Evolutionary conservation across 2,797 vertebrate genomes (phyloP).

Genomic region (Micrastur ruficollis): DNA sequence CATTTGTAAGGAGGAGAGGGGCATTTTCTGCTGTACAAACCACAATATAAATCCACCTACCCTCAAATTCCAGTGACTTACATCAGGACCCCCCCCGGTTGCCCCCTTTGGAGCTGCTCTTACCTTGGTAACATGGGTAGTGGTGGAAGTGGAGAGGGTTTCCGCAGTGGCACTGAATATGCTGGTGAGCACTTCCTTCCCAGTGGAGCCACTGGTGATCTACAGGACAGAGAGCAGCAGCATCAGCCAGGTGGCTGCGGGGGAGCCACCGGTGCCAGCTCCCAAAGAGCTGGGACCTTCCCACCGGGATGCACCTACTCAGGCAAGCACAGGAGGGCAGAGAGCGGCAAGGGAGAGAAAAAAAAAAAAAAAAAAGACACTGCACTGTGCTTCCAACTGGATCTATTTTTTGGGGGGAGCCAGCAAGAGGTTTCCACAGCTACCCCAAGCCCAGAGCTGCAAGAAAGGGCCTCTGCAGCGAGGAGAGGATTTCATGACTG

Average conservation of each 20-base stretch:
- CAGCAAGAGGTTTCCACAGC: background rate
- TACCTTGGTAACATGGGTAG: slow-evolving; percentile 98
- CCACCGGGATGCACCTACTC: background rate
- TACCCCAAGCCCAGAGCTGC: background rate
- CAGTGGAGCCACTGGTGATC: slow-evolving; percentile 60
- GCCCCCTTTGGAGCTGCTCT: background rate
- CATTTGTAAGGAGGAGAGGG: background rate
- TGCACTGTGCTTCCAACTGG: background rate
- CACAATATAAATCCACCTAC: background rate
- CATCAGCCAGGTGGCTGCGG: background rate
- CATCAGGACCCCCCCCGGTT: background rate
- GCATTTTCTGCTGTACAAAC: background rate
- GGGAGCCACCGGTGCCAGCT: background rate
- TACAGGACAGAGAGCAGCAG: slow-evolving; percentile 21
- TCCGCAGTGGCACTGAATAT: slow-evolving; percentile 84
- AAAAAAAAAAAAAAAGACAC: background rate
- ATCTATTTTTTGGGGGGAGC: rapidly evolving
- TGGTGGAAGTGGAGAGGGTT: slow-evolving; percentile 94
- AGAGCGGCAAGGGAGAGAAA: background rate
- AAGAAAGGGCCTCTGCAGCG: background rate
- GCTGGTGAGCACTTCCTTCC: slow-evolving; percentile 78
- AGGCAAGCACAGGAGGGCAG: background rate
- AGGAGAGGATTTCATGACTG: background rate
- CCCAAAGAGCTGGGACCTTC: background rate
- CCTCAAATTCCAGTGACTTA: background rate